These are phyloP conservation scores for Drosophila teissieri DNA, from an alignment of 1,140 invertebrate species.

Conservation along the genomic window DNA sequence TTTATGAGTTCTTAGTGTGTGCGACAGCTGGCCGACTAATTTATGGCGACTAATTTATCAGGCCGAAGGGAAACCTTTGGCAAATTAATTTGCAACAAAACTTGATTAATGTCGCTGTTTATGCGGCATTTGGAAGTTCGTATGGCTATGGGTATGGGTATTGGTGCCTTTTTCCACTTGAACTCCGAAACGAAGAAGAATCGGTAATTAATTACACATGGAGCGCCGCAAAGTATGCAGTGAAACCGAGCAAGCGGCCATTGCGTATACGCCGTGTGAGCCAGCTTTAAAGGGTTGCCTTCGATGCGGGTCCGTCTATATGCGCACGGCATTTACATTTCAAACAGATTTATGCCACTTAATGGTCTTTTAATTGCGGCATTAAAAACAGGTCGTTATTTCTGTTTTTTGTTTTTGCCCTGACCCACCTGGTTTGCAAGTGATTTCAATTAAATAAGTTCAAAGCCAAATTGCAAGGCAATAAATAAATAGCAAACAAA, in stretches of 20 bases:
- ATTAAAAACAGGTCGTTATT: constrained; percentile 14
- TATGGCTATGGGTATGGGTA: not conserved
- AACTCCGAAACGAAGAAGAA: constrained; percentile 37
- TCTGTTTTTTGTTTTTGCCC: not conserved
- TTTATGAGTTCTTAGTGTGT: constrained; percentile 24
- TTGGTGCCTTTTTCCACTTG: constrained; percentile 28
- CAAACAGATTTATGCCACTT: constrained; percentile 48
- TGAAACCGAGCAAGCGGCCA: constrained; percentile 5
- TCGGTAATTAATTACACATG: constrained; percentile 56
- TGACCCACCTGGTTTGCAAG: constrained; percentile 9
- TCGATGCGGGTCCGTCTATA: constrained; percentile 18
- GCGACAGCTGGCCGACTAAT: constrained; percentile 25
- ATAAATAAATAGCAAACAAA: constrained; percentile 16
- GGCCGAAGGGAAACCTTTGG: constrained; percentile 40
- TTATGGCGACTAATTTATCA: constrained; percentile 54
- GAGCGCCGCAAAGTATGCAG: constrained; percentile 42
- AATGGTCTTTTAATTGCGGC: constrained; percentile 53
- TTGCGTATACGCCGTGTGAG: constrained; percentile 48
- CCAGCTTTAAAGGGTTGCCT: constrained; percentile 32
- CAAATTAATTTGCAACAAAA: constrained; percentile 64
- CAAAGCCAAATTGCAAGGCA: constrained; percentile 13
- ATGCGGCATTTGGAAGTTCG: constrained; percentile 27
- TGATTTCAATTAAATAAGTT: constrained; percentile 15
- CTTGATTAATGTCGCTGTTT: constrained; percentile 62
- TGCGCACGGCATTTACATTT: constrained; percentile 35